Base-by-base conservation (phyloP, 2,888 invertebrate species). In the Hypercompe scribonia region DNA sequence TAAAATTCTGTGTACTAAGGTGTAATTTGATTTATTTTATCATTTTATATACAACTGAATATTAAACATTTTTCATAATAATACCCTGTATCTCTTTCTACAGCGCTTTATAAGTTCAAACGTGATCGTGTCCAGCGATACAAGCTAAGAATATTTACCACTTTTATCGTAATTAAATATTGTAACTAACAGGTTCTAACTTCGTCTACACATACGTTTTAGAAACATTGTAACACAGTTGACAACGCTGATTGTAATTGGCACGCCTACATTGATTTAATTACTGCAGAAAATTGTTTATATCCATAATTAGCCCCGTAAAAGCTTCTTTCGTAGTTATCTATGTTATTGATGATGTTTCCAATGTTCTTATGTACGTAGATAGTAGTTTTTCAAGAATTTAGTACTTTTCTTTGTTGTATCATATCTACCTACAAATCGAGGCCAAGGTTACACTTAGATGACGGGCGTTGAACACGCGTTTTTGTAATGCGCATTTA, bases 321-420 rank as follows among this genome's bases (percentile, higher is more conserved):
- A 80, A 74, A 72, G 66, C 46, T 70, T 68, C 24, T 64, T 78
- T 80, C 75, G 74, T 72, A 54, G 7, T 50, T 33, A 68, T 71
- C 78, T 74, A 72, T 74, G 73, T 80, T 78, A 76, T 78, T 65
- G 74, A 74, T 78, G 78, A 76, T 69, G 63, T 66, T 63, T 74
- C 50, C 68, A 21, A 50, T 63, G 5, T 36, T 72, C 13, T 15
- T 58, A 15, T 28, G 13, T 31, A 31, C 18, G 10, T n/a, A 72
- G 3, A 2, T 8, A 18, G 7, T 50, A 24, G 24, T 50, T 18
- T 46, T 24, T 50, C 7, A 24, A 50, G 10, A 50, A 24, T 50
- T 5, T 50, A 24, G 50, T 50, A 24, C 2, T 50, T 18, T 50
- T 50, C 7, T 50, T 18, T 50, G 50, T 24, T 50, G 24, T 24